A percentile compares a stretch with the other conserved stretches of the same genome.
Conservation (phyloP, 35 echinoderm and acorn worm genomes). For the Lytechinus pictus region DNA sequence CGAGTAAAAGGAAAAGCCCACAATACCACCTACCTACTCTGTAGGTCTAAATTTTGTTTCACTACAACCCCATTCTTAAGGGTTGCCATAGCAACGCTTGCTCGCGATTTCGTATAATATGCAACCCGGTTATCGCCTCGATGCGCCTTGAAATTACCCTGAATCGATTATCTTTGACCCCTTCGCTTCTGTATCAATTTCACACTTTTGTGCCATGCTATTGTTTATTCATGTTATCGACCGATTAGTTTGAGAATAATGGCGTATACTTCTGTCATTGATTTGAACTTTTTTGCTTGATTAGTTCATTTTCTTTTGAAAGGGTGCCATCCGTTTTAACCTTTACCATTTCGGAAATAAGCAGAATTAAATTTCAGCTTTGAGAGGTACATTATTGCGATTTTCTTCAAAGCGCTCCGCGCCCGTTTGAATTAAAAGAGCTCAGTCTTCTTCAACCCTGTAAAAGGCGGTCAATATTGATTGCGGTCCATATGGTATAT, state of each 20-base stretch:
- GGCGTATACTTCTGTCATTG: background rate
- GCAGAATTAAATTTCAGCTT: too few relatives aligned
- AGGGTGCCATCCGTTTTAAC: too few relatives aligned
- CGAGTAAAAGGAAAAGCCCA: too few relatives aligned
- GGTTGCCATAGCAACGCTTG: background rate
- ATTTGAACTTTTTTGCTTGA: background rate
- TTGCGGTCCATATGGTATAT: too few relatives aligned
- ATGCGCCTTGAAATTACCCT: background rate
- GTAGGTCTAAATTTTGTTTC: background rate
- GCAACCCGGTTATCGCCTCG: background rate
- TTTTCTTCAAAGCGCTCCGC: too few relatives aligned
- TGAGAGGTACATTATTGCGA: too few relatives aligned
- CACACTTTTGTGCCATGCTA: background rate
- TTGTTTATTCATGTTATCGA: slow-evolving; percentile 20
- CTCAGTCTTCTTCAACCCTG: too few relatives aligned
- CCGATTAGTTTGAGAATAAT: background rate
- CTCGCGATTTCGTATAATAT: background rate
- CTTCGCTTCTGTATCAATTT: slow-evolving; percentile 3
- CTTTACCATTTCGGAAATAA: too few relatives aligned
- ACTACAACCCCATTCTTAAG: background rate
- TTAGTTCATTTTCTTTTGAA: background rate
- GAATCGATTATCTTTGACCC: background rate
- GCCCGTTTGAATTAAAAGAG: too few relatives aligned
- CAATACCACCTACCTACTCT: too few relatives aligned
- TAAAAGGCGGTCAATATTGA: too few relatives aligned